phyloP scores from a whole-genome alignment of 2,888 invertebrate species.

The Schizotus pectinicornis region DNA sequence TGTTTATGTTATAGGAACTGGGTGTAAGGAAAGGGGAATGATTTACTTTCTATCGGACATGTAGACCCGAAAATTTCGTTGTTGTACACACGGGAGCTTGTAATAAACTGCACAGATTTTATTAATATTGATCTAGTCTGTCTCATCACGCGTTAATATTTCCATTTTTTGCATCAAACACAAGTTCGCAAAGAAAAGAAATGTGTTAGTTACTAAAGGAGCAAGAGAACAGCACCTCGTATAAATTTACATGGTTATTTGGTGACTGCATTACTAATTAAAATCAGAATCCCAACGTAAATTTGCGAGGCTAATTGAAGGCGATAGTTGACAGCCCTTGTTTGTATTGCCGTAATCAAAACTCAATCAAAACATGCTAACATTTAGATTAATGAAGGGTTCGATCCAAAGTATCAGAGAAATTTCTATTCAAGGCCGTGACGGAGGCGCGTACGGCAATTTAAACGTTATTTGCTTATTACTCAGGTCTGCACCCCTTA shows the following conservation, averaged over 20 bases:
- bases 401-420: constrained; percentile 22
- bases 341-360: constrained; percentile 26
- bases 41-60: too few species aligned
- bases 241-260: constrained; percentile 20
- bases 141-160: too few species aligned
- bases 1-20: too few species aligned
- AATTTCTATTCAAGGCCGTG: constrained; percentile 19
- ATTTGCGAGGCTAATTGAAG: constrained; percentile 17
- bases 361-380: constrained; percentile 30
- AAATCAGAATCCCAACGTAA: constrained; percentile 14
- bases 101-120: too few species aligned
- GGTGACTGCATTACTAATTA: constrained; percentile 19
- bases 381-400: constrained; percentile 30
- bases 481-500: constrained; percentile 14
- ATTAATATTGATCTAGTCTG: too few species aligned
- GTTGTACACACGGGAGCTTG: too few species aligned
- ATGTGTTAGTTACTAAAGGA: too few species aligned
- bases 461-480: constrained; percentile 29
- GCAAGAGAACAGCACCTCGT: not conserved
- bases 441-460: constrained; percentile 6
- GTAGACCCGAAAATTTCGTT: too few species aligned
- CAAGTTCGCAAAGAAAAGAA: too few species aligned
- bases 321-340: constrained; percentile 19
- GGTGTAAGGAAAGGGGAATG: too few species aligned
- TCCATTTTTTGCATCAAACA: too few species aligned